Evolutionary conservation across 2,888 invertebrate genomes (phyloP), one percentile per base, ranked within the genome.

Genomic region (Slavum lentiscoides): DNA sequence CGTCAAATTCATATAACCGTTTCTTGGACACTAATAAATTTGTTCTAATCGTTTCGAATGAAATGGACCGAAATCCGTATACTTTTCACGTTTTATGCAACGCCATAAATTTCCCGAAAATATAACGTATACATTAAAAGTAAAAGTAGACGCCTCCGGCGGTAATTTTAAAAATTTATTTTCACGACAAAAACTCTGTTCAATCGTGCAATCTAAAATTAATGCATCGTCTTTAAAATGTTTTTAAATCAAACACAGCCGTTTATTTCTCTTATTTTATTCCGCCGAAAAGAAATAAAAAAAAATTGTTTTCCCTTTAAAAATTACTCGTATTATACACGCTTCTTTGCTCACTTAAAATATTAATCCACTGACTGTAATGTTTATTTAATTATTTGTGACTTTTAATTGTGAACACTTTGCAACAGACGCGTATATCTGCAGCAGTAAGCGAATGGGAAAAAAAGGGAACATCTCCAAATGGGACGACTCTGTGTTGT

Each of bases 251-350:
- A 17, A 13, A 37, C 23, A 55, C 30, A 39, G 8, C 69, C 13
- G 69, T 30, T 70, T 37, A 37, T 15, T 58, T 70, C n/a, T 70
- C 30, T 70, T 70, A 30, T 70, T 70, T 55, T 30, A 30, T 17
- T n/a, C 17, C 17, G 17, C 53, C 19, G 9, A 69, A 30, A 30
- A 30, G 4, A 30, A 30, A 30, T 2, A 2, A 30, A 4, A 30
- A 30, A 30, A 30, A 30, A 43, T 43, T 43, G n/a, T 9, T 43
- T 9, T 43, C 43, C 43, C 6, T 53, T 23, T 30, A 62, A 11
- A 17, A 21, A 9, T 49, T 7, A 43, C 21, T 67, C 8, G 21
- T 21, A 69, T 53, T 30, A 55, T 70, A 43, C 37, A 70, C 69
- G 55, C 69, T 53, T 49, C 19, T 49, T 1, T 43, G 43, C n/a